Percentiles rank a stretch among this genome's conserved stretches.
Conservation (phyloP, 2,888 invertebrate species). For the Pollenia amentaria region DNA sequence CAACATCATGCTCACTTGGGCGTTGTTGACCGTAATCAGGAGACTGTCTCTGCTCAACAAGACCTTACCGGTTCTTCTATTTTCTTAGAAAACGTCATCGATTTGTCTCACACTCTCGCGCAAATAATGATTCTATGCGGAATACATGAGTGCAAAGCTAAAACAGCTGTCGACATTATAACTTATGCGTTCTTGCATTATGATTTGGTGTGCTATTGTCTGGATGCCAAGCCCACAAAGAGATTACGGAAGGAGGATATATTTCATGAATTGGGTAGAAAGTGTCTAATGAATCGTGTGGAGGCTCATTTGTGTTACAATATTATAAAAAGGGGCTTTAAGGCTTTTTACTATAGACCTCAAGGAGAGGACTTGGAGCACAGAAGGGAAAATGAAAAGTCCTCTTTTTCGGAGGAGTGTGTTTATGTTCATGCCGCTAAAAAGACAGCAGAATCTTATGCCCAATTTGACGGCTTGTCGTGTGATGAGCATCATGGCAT, state of each 20-base stretch:
- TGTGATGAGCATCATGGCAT: conserved; percentile 79
- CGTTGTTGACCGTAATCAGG: conserved; percentile 79
- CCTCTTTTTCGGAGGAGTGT: conserved; percentile 80
- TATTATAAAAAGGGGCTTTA: conserved; percentile 82
- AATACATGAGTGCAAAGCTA: conserved; percentile 83
- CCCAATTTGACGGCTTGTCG: conserved; percentile 80
- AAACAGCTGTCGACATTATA: conserved; percentile 81
- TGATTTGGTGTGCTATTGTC: conserved; percentile 82
- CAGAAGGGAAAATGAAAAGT: conserved; percentile 75
- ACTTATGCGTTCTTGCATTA: conserved; percentile 82
- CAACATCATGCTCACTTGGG: conserved; percentile 81
- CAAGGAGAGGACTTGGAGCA: conserved; percentile 60
- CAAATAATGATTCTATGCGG: conserved; percentile 82
- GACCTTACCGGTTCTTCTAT: conserved; percentile 81
- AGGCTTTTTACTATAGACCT: conserved; percentile 82
- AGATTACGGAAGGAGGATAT: conserved; percentile 80
- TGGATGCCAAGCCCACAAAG: conserved; percentile 80
- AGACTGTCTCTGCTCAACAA: conserved; percentile 78
- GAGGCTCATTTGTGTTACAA: conserved; percentile 82
- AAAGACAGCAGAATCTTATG: conserved; percentile 80
- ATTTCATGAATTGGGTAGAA: conserved; percentile 81
- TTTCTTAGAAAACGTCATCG: conserved; percentile 82
- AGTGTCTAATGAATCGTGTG: conserved; percentile 83
- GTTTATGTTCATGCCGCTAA: conserved; percentile 82
- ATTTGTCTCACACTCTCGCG: conserved; percentile 80